These are phyloP conservation scores for Lontra canadensis DNA, from an alignment of 2,113 vertebrate genomes.

Conservation along the genomic window DNA sequence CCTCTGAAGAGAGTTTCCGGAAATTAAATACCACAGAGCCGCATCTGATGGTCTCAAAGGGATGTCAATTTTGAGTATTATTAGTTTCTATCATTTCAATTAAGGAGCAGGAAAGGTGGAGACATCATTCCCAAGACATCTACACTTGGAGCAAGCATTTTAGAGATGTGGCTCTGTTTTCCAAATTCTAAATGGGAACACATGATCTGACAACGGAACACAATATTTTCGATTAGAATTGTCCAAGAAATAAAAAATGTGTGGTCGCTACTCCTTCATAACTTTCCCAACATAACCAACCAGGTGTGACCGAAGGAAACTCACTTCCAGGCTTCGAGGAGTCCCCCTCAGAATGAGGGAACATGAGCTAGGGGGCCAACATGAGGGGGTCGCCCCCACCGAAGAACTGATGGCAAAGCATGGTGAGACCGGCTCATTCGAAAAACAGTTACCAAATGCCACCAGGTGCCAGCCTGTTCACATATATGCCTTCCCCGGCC, in stretches of 20 bases:
- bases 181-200: not conserved
- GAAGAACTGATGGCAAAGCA: not conserved
- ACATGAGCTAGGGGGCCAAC: not conserved
- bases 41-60: not conserved
- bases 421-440: not conserved
- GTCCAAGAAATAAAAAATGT: not conserved
- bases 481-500: accelerated
- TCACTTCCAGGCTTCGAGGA: not conserved
- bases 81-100: not conserved
- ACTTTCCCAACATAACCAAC: not conserved
- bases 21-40: not conserved
- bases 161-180: not conserved
- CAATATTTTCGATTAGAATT: not conserved
- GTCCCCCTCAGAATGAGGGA: not conserved
- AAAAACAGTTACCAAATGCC: not conserved
- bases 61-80: not conserved
- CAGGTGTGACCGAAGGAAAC: not conserved
- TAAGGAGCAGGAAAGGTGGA: not conserved
- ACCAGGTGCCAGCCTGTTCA: not conserved
- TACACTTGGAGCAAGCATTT: not conserved
- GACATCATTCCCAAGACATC: not conserved
- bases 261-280: not conserved
- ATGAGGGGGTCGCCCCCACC: accelerated
- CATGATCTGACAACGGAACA: not conserved
- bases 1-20: not conserved